Evolutionary conservation across 2,113 vertebrate species (phyloP), one percentile per base, ranked within the genome.

Genomic region (Marmota flaviventris): DNA sequence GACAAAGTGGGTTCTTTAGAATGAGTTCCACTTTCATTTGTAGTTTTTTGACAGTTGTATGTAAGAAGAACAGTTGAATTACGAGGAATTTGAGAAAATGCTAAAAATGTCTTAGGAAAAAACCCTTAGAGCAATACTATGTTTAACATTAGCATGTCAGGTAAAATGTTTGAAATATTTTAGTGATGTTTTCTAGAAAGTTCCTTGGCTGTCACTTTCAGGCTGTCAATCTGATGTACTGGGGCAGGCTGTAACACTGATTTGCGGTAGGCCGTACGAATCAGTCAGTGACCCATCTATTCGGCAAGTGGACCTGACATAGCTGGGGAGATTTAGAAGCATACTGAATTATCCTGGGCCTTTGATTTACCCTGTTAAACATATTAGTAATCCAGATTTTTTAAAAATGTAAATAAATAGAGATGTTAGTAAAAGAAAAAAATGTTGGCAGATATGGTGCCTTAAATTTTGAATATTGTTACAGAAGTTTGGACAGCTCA

Each of bases 51-150:
- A 81, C 65, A 70, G 7, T 10, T 61, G n/a, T 27, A 29, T 69
- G 2, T 78, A n/a, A 48, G 27, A 67, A 48, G 45, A 34, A 24
- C 7, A 17, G 32, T 45, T 69, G 85, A 85, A 39, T 86, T 34
- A 39, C 53, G 39, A 95, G 63, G 72, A 94, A 87, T 87, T 87
- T 76, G 91, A 95, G 22, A 48, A 87, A 90, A 83, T 84, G 51
- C 65, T 93, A 34, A 76, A 75, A 75, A 81, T 4, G 0, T 88
- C 70, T 83, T 48, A 70, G 83, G 53, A 75, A 77, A 70, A 84
- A 94, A 76, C 7, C 12, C 91, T 48, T 34, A 87, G 65, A 69
- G 51, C 32, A 63, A 67, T 1, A 27, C 7, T 4, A 8, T 34
- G 29, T 20, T 67, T 51, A 53, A 76, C n/a, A 29, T 42, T 70